phyloP scores from a whole-genome alignment of 1,140 invertebrate genomes.

The Aphelenchoides besseyi region DNA sequence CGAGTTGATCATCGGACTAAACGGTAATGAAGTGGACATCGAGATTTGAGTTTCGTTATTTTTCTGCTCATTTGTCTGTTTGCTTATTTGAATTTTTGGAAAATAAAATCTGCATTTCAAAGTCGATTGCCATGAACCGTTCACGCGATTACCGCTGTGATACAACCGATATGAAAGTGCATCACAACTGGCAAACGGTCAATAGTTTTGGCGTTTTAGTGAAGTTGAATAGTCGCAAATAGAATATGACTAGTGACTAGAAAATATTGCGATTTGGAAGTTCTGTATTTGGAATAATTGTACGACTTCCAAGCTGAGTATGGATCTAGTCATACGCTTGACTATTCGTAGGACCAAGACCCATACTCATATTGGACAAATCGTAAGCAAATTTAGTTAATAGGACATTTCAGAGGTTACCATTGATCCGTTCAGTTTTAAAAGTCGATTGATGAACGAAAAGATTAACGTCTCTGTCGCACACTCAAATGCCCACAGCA shows the following conservation, averaged over 20 bases:
- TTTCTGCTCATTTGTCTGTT: not conserved
- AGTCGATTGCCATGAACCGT: not conserved
- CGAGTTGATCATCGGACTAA: not conserved
- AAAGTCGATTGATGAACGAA: too few species aligned
- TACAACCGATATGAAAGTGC: conserved; percentile 3
- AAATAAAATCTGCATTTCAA: not conserved
- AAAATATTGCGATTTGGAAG: not conserved
- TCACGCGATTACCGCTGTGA: not conserved
- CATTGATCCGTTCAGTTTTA: too few species aligned
- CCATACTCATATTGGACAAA: not conserved
- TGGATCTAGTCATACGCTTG: conserved; percentile 5
- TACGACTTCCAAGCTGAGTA: not conserved
- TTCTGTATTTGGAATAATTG: not conserved
- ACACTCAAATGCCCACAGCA: too few species aligned
- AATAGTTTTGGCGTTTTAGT: not conserved
- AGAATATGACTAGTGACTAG: not conserved
- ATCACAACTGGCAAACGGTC: not conserved
- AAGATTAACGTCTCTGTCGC: too few species aligned
- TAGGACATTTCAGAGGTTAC: too few species aligned
- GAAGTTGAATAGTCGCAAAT: not conserved
- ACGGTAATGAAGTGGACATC: not conserved
- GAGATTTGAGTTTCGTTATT: not conserved
- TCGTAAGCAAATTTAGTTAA: too few species aligned
- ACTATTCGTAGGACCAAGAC: not conserved
- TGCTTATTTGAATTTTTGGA: not conserved